Evolutionary conservation across 2,797 vertebrate genomes (phyloP).

Genomic region (Catamblyrhynchus diadema): DNA sequence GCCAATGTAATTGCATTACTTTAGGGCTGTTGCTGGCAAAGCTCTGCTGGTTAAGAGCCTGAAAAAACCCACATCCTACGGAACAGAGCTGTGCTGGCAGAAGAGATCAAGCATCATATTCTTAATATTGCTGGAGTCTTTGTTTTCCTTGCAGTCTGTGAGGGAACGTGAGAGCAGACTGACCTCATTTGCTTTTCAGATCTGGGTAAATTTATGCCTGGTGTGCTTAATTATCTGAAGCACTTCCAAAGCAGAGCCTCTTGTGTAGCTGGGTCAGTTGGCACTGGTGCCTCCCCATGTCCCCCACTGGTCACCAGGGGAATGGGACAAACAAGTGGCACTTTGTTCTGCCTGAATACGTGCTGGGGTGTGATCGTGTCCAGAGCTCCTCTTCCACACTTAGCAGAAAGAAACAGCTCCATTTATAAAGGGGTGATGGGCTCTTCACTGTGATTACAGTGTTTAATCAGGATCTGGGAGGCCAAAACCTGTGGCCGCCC

Average conservation of each 20-base stretch:
- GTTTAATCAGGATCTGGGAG: not conserved
- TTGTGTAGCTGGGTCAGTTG: not conserved
- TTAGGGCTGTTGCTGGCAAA: slow-evolving; percentile 2
- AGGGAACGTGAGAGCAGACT: slow-evolving; percentile 10
- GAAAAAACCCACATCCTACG: fast-evolving
- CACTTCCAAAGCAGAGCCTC: slow-evolving; percentile 7
- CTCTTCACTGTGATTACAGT: not conserved
- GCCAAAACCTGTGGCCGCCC: not conserved
- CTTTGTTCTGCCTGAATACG: not conserved
- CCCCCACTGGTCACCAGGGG: not conserved
- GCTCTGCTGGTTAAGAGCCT: not conserved
- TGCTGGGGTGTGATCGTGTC: not conserved
- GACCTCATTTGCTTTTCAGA: slow-evolving; percentile 42
- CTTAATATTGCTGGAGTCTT: not conserved
- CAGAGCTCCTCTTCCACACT: not conserved
- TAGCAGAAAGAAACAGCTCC: not conserved
- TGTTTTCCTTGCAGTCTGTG: not conserved
- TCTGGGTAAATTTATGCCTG: slow-evolving; percentile 11
- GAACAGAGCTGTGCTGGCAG: slow-evolving; percentile 25
- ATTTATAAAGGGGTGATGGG: not conserved
- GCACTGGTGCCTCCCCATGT: fast-evolving
- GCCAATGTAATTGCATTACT: slow-evolving; percentile 14
- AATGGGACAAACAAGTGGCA: not conserved
- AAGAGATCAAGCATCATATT: not conserved
- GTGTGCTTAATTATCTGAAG: slow-evolving; percentile 20